Evolutionary conservation across 2,888 invertebrate genomes (phyloP).

Genomic region (Lycia hirtaria): DNA sequence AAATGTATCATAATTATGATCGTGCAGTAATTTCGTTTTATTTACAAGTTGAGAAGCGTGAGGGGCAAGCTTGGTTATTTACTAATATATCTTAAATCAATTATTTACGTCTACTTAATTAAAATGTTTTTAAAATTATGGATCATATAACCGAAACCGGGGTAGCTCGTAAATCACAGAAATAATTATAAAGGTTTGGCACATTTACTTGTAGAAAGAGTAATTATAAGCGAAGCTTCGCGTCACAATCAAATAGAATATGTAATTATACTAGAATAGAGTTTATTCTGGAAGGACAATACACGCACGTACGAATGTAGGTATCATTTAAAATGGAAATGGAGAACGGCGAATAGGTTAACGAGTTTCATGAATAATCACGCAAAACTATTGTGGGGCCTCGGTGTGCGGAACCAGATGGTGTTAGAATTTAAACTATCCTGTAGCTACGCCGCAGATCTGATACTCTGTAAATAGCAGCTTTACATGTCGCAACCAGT

Average conservation of each 20-base stretch:
- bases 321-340: constrained; percentile 62
- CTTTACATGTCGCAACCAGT: too few relatives aligned
- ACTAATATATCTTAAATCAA: constrained; percentile 33
- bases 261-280: constrained; percentile 51
- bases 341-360: constrained; percentile 53
- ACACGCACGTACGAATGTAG: constrained; percentile 49
- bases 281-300: constrained; percentile 55
- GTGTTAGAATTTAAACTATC: constrained; percentile 29
- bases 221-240: constrained; percentile 60
- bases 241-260: constrained; percentile 56
- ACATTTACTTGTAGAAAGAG: constrained; percentile 57
- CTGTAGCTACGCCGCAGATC: constrained; percentile 21
- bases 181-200: constrained; percentile 60
- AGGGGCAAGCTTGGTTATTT: constrained; percentile 72
- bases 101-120: constrained; percentile 44
- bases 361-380: constrained; percentile 60
- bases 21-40: constrained; percentile 73
- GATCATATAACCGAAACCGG: constrained; percentile 41
- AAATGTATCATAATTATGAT: constrained; percentile 54
- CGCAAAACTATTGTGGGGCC: constrained; percentile 56
- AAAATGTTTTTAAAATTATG: constrained; percentile 40
- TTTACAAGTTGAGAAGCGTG: constrained; percentile 80
- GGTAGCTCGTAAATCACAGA: constrained; percentile 33
- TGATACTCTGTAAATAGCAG: not conserved
- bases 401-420: constrained; percentile 31